Evolutionary conservation across 2,797 vertebrate genomes (phyloP).

Genomic region (Ceryle rudis): DNA sequence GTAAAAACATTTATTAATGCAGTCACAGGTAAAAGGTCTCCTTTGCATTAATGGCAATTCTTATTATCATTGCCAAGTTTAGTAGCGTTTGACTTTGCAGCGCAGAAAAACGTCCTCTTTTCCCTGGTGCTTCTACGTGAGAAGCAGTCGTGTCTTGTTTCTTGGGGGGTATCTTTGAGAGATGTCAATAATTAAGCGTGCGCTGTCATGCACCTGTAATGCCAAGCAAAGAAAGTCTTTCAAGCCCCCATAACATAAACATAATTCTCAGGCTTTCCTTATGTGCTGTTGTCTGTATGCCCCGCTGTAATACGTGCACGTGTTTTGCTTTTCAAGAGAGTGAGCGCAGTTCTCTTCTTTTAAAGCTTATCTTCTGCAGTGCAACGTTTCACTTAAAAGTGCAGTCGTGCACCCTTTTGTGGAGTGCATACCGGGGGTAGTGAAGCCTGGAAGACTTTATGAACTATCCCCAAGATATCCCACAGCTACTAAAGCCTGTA

Average conservation of each 20-base stretch:
- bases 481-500: neutral
- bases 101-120: neutral
- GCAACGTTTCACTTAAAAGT: neutral
- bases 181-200: neutral
- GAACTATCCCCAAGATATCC: neutral
- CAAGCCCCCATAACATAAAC: neutral
- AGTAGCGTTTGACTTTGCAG: neutral
- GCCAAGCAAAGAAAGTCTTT: neutral
- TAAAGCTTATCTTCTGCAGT: neutral
- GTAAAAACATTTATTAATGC: neutral
- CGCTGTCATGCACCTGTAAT: neutral
- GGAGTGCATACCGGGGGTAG: neutral
- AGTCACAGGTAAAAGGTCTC: neutral
- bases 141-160: neutral
- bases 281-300: neutral
- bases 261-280: neutral
- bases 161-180: neutral
- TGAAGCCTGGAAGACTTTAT: neutral
- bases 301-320: neutral
- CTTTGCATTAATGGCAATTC: neutral
- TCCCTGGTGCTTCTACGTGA: neutral
- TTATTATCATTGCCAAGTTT: neutral
- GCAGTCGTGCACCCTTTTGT: accelerated
- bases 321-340: neutral
- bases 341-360: neutral